Base-by-base conservation (phyloP, 2,888 invertebrate species). In the Andrena camellia region DNA sequence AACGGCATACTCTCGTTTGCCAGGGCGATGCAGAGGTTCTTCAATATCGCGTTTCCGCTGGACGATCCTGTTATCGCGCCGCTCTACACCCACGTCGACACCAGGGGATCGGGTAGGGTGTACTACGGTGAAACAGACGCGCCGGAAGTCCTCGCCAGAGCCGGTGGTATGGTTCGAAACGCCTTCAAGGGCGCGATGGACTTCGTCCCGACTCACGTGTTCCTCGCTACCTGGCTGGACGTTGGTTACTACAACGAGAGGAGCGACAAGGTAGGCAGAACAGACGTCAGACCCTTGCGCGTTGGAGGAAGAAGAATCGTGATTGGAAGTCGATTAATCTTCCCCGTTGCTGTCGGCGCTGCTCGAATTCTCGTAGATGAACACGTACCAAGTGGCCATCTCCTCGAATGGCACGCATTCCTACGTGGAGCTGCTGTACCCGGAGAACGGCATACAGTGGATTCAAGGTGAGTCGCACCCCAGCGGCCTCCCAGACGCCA, bases 51-150 rank as follows among this genome's bases (percentile, higher is more conserved):
- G 91, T 98, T 98, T 93, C 98, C 98, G 0, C 94, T 98, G 89
- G 98, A 97, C 84, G 98, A 98, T 93, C 97, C 98, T 0, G 96
- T 97, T 1, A 97, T 99, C 89, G 98, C 99, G 0, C 97, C 98
- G 0, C 97, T 99, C 89, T 98, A 99, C 93, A 96, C 98, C 0
- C 99, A 99, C 94, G 96, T 99, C 4, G 99, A 99, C 93, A 98
- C 97, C 0, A 95, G 96, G 0, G 95, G 94, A 10, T 95, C 96
- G 0, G 98, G 99, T 13, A 94, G 95, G 5, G 96, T 99, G 84
- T 97, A 96, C 89, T 97, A 97, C 92, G 95, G 96, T 85, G 96
- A 97, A 93, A 96, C 97, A 0, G 94, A 95, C 82, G 95, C 96
- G 83, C 94, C 95, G 0, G 95, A 95, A 59, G 93, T 96, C n/a